phyloP scores from a whole-genome alignment of 2,113 vertebrate genomes.

The Microcebus griseorufus region DNA sequence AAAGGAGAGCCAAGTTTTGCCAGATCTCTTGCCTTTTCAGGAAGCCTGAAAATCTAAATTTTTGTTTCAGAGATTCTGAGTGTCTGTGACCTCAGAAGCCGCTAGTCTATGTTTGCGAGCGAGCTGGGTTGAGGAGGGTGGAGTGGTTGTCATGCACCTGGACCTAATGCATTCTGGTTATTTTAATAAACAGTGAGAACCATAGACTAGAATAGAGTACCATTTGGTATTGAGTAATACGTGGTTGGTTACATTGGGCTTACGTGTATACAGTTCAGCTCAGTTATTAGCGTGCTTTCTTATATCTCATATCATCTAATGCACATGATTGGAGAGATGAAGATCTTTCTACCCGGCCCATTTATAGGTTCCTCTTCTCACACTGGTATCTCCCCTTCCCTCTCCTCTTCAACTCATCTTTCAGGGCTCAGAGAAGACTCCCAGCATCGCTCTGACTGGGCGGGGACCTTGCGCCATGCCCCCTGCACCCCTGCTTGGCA shows the following conservation, averaged over 20 bases:
- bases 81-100: background rate
- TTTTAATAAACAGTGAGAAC: background rate
- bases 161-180: background rate
- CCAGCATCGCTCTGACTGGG: background rate
- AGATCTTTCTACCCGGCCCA: background rate
- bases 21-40: background rate
- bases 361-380: background rate
- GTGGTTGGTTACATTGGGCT: background rate
- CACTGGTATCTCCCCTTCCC: background rate
- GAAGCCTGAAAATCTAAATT: background rate
- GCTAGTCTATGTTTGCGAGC: background rate
- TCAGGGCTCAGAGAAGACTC: background rate
- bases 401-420: background rate
- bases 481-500: background rate
- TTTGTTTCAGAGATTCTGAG: background rate
- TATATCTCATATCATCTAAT: background rate
- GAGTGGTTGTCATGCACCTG: background rate
- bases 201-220: background rate
- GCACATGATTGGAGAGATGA: background rate
- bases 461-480: background rate
- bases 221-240: background rate
- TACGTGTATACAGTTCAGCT: background rate
- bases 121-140: background rate
- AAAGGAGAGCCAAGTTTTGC: background rate
- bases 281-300: background rate